Conservation (phyloP, 2,888 invertebrate species). For the Ichneumoninae sp. region DNA sequence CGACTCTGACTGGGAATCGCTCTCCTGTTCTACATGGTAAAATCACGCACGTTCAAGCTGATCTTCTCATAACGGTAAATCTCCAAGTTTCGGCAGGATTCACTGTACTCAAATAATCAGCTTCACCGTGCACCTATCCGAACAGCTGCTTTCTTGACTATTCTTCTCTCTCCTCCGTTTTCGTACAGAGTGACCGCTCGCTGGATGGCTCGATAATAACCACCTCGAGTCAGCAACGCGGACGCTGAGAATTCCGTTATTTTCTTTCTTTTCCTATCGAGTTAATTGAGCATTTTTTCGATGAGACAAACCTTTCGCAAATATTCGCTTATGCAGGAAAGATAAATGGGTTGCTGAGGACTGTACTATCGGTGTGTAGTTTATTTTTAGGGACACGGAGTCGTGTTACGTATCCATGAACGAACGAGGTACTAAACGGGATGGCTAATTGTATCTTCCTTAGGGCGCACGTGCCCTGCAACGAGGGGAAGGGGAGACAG, state of each 20-base stretch:
- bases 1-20: conserved; percentile 21
- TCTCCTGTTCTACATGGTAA: background rate
- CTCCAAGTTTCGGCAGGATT: background rate
- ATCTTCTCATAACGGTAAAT: background rate
- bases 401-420: conserved; percentile 56
- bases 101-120: background rate
- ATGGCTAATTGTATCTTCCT: conserved; percentile 65
- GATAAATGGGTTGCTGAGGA: conserved; percentile 8
- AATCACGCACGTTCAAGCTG: background rate
- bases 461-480: conserved; percentile 63
- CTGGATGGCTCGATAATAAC: conserved; percentile 13
- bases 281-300: conserved; percentile 54
- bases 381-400: conserved; percentile 18
- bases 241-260: background rate
- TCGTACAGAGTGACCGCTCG: background rate
- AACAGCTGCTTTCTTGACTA: background rate
- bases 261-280: background rate
- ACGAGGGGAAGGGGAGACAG: conserved; percentile 12
- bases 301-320: conserved; percentile 20
- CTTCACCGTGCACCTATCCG: background rate
- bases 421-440: conserved; percentile 45
- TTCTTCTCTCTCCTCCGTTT: background rate
- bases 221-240: conserved; percentile 30
- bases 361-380: conserved; percentile 3
- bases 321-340: conserved; percentile 34